Percentiles rank a stretch among this genome's conserved stretches.
These are phyloP conservation scores for Rhea americana DNA, from an alignment of 2,113 vertebrate species.

Conservation along the genomic window DNA sequence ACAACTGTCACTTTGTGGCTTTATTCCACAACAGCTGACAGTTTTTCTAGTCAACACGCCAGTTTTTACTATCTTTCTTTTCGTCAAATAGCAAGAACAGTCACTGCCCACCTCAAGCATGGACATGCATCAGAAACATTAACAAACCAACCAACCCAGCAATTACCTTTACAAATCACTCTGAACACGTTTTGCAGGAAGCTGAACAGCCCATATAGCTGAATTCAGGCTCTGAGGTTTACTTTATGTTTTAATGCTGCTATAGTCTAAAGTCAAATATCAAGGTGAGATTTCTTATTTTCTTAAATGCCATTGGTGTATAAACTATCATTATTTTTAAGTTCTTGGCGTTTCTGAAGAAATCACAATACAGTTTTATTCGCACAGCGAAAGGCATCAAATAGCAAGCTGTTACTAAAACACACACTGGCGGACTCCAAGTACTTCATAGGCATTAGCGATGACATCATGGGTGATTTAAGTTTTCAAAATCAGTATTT, in stretches of 20 bases:
- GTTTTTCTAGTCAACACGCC: neutral
- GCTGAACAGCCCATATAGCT: neutral
- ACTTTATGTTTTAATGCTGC: neutral
- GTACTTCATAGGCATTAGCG: neutral
- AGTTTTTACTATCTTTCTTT: neutral
- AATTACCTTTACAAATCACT: neutral
- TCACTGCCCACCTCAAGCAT: neutral
- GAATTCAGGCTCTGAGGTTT: rapidly evolving
- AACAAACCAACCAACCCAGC: neutral
- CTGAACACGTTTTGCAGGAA: neutral
- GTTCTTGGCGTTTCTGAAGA: neutral
- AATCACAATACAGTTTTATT: neutral
- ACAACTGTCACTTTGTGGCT: neutral
- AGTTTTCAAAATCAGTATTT: neutral
- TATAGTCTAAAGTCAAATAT: neutral
- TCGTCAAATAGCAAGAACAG: neutral
- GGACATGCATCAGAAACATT: neutral
- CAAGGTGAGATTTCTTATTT: neutral
- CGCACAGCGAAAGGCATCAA: neutral
- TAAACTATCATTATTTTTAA: neutral
- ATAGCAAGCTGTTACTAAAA: neutral
- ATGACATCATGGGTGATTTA: neutral
- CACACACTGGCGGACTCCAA: rapidly evolving
- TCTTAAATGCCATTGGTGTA: neutral
- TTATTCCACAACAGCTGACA: neutral